Evolutionary conservation across 2,888 invertebrate genomes (phyloP).

Genomic region (Ferrisia virgata): DNA sequence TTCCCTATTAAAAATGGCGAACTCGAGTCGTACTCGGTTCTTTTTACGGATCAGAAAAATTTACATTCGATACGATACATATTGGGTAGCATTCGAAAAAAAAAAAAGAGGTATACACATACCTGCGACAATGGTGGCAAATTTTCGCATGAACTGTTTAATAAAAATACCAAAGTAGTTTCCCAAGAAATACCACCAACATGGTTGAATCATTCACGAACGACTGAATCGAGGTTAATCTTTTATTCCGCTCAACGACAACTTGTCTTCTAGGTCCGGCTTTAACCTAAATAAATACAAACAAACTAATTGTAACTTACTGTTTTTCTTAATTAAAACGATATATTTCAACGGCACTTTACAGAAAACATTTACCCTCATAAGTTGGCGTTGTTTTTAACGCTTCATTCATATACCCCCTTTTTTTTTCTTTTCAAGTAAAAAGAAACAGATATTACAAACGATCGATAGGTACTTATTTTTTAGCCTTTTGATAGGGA

Average conservation of each 20-base stretch:
- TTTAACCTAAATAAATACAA: background rate
- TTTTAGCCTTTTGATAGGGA: too few relatives aligned
- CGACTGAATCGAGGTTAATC: background rate
- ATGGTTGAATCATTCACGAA: background rate
- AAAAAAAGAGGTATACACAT: background rate
- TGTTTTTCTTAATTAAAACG: constrained; percentile 34
- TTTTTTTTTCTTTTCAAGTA: background rate
- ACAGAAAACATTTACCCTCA: background rate
- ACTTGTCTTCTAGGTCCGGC: constrained; percentile 5
- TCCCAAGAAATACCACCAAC: background rate
- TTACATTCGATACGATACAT: background rate
- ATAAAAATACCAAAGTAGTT: background rate
- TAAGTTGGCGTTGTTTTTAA: background rate
- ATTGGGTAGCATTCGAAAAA: background rate
- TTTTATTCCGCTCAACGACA: background rate
- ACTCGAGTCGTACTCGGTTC: background rate
- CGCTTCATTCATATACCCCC: background rate
- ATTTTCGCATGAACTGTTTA: background rate
- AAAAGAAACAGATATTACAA: background rate
- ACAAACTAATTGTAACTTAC: constrained; percentile 33
- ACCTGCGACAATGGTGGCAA: background rate
- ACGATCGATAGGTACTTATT: too few relatives aligned
- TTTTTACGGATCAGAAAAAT: background rate
- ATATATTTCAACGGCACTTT: constrained; percentile 14
- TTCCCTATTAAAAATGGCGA: background rate